Conservation (phyloP, 2,888 invertebrate species). For the Callosobruchus maculatus region DNA sequence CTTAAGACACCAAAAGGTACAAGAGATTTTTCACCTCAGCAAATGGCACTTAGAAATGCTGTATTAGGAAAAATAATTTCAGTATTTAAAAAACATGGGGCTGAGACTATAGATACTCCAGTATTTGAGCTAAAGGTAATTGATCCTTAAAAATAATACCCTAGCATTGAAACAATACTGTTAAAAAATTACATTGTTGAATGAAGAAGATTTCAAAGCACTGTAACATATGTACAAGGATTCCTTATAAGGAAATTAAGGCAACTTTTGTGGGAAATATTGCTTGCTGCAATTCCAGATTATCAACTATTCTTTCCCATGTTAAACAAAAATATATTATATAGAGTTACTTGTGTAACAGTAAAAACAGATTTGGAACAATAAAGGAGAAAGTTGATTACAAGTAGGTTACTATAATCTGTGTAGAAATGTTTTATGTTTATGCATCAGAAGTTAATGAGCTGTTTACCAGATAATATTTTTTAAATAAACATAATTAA, state of each 20-base stretch:
- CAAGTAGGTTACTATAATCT: neutral
- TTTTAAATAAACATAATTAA: neutral
- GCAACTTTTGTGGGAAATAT: too few species aligned
- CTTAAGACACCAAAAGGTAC: constrained; percentile 94
- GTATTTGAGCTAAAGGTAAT: constrained; percentile 92
- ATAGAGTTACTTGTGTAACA: neutral
- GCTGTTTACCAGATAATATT: neutral
- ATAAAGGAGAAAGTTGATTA: neutral
- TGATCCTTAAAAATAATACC: neutral
- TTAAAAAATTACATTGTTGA: too few species aligned
- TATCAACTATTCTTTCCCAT: neutral
- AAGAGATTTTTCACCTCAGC: constrained; percentile 89
- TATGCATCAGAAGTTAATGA: neutral
- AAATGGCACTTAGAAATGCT: constrained; percentile 87
- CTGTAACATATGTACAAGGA: too few species aligned
- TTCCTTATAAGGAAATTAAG: too few species aligned
- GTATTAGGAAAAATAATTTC: constrained; percentile 82
- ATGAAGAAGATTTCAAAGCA: too few species aligned
- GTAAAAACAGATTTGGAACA: neutral
- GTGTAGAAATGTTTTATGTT: neutral
- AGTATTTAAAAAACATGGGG: constrained; percentile 95
- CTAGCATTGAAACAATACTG: too few species aligned
- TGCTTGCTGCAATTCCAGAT: too few species aligned
- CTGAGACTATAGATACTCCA: constrained; percentile 97
- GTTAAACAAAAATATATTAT: neutral